Conservation (phyloP, 2,888 invertebrate genomes). For the Junonia oenone region DNA sequence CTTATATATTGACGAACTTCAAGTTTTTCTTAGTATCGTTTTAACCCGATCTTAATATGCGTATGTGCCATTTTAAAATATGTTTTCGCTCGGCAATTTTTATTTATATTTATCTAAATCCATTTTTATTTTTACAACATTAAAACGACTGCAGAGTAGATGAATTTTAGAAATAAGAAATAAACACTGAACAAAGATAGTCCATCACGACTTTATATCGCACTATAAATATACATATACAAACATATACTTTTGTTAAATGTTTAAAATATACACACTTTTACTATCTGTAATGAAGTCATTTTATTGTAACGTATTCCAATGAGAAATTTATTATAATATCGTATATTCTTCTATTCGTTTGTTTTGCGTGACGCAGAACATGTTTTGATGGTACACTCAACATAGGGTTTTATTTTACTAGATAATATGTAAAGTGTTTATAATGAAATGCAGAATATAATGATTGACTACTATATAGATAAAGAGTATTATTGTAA, state of each 20-base stretch:
- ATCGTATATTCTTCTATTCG: slow-evolving; percentile 35
- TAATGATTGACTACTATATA: slow-evolving; percentile 16
- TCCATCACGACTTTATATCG: slow-evolving; percentile 35
- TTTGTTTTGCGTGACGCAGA: slow-evolving; percentile 32
- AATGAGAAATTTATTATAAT: slow-evolving; percentile 31
- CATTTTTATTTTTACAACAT: slow-evolving; percentile 18
- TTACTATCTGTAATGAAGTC: slow-evolving; percentile 37
- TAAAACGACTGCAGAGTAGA: slow-evolving; percentile 35
- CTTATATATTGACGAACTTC: background rate
- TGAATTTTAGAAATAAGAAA: slow-evolving; percentile 33
- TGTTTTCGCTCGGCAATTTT: slow-evolving; percentile 31
- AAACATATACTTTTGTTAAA: slow-evolving; percentile 39
- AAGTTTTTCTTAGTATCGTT: background rate
- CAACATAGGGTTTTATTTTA: slow-evolving; percentile 31
- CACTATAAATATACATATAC: slow-evolving; percentile 33
- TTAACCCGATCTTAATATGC: background rate
- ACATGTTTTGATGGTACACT: slow-evolving; percentile 32
- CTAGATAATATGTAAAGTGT: slow-evolving; percentile 30
- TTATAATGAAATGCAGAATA: slow-evolving; percentile 23
- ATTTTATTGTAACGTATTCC: slow-evolving; percentile 36
- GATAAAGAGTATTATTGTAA: slow-evolving; percentile 34
- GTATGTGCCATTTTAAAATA: slow-evolving; percentile 6
- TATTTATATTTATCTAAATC: slow-evolving; percentile 24
- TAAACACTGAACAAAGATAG: slow-evolving; percentile 33
- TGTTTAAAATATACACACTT: slow-evolving; percentile 38